Conservation (phyloP, 2,888 invertebrate genomes). For the Thelaira solivaga region DNA sequence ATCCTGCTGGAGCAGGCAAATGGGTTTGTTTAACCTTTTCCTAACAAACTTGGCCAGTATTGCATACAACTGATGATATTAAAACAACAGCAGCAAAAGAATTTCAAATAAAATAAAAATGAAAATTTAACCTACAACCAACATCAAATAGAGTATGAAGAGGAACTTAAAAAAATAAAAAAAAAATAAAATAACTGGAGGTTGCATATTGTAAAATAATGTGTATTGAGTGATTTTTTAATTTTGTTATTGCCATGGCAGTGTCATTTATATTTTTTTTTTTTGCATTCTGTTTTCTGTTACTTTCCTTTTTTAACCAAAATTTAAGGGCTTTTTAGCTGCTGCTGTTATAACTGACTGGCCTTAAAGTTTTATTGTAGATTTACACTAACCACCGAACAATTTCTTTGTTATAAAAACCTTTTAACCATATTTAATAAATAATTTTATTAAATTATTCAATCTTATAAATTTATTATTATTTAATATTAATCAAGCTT, state of each 20-base stretch:
- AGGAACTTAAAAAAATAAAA: too few species aligned
- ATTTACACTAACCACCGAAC: too few species aligned
- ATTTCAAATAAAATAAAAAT: background rate
- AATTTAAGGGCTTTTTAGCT: background rate
- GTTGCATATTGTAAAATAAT: slow-evolving; percentile 27
- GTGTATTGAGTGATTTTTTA: slow-evolving; percentile 18
- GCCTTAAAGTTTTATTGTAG: too few species aligned
- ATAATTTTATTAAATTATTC: too few species aligned
- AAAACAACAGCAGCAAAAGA: too few species aligned
- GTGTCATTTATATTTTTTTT: background rate
- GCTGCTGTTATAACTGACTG: too few species aligned
- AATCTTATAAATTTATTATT: too few species aligned
- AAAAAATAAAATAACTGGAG: background rate
- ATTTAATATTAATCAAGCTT: too few species aligned
- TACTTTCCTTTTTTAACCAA: background rate
- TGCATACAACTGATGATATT: slow-evolving; percentile 3
- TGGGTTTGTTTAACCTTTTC: background rate
- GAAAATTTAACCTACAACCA: background rate
- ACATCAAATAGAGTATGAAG: background rate
- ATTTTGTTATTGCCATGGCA: slow-evolving; percentile 22
- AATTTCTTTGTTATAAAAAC: too few species aligned
- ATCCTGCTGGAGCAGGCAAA: background rate
- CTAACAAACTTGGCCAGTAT: slow-evolving; percentile 18
- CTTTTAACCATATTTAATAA: too few species aligned
- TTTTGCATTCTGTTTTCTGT: too few species aligned